These are phyloP conservation scores for Anarhynchus alexandrinus DNA, from an alignment of 2,113 vertebrate species.

Conservation along the genomic window DNA sequence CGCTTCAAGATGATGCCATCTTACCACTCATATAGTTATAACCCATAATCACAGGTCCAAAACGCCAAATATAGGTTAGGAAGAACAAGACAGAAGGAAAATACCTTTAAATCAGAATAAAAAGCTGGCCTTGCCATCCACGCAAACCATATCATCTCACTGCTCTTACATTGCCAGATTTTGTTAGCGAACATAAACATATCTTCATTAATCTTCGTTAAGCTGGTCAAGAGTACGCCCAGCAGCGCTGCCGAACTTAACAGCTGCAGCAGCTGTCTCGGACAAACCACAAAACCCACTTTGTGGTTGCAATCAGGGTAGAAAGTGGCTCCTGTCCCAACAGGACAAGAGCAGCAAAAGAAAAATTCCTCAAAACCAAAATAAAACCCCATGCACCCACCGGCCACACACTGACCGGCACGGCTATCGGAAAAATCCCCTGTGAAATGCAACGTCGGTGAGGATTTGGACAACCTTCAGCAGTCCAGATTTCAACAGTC, in stretches of 20 bases:
- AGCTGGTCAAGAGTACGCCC: background rate
- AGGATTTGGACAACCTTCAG: background rate
- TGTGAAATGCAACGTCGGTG: fast-evolving
- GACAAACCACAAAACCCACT: background rate
- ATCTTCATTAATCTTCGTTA: background rate
- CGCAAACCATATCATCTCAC: background rate
- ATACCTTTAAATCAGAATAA: background rate
- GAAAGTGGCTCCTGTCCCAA: background rate
- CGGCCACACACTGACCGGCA: fast-evolving
- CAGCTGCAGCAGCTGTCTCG: background rate
- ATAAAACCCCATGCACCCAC: background rate
- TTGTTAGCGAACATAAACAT: fast-evolving
- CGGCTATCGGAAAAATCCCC: fast-evolving
- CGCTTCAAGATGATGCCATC: background rate
- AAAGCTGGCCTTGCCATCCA: background rate
- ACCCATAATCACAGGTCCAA: background rate
- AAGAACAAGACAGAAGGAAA: background rate
- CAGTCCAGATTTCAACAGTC: background rate
- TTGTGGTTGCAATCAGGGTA: background rate
- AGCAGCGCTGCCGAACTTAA: background rate
- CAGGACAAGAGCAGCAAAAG: background rate
- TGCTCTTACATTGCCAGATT: background rate
- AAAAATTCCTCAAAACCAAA: background rate
- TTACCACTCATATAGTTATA: background rate
- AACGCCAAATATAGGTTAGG: fast-evolving